Evolutionary conservation across 2,888 invertebrate genomes (phyloP), one percentile per base, ranked within the genome.

Genomic region (Phalangium opilio): DNA sequence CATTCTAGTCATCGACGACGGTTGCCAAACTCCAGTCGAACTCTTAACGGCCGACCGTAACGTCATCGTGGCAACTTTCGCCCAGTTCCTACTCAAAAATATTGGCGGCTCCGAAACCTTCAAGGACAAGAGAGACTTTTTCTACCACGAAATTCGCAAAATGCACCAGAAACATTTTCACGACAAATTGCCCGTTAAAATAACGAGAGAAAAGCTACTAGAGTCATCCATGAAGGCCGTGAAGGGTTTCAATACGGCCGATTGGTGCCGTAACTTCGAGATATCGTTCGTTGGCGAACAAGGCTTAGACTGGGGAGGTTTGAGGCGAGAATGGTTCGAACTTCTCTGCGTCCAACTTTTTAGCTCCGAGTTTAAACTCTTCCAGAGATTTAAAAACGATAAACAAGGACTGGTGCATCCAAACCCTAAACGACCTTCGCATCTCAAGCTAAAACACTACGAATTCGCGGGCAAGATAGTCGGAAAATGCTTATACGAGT

Each of bases 191-290:
- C 73, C 79, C 14, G 71, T 93, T 66, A 83, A 84, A 65, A 82
- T 90, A 49, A 73, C 77, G 53, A 73, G 91, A 45, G 78, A 83
- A 19, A 82, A 81, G 59, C 74, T 91, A 47, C 68, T 90, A 44
- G 82, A 86, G 63, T 64, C 76, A 75, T 75, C 76, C 1, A 79
- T 87, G 72, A 87, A 85, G 68, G 80, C 83, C 39, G 86, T 86
- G 2, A 80, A 82, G 60, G 78, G 80, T 62, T 86, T 87, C 70
- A 75, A 77, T 19, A 77, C 83, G n/a, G 77, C 79, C 46, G 90
- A 91, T 70, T 93, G 91, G 91, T 90, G 89, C 67, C 77, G 83
- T 63, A 87, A 83, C 71, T 90, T 91, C 66, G 90, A 91, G 70
- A 80, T 91, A 53, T 79, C 79, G 47, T 91, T 91, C 68, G 78